Percentiles rank a stretch among this genome's conserved stretches.
phyloP scores from a whole-genome alignment of 1,140 invertebrate genomes.

The Stratiolaelaps scimitus region DNA sequence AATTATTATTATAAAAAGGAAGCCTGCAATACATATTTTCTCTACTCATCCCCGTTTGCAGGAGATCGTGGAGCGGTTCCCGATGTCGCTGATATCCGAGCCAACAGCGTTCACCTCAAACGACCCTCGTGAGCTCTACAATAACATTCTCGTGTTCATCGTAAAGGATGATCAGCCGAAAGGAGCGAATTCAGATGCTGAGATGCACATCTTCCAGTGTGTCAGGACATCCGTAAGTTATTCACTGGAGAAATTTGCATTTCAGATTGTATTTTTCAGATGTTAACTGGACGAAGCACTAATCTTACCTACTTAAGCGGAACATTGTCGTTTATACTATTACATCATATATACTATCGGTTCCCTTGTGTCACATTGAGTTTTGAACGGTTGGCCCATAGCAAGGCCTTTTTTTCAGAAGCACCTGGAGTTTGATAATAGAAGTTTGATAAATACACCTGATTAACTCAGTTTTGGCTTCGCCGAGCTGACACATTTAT shows the following conservation, averaged over 20 bases:
- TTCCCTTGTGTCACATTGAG: too few species aligned
- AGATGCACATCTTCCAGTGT: conserved; percentile 96
- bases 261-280: background rate
- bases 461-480: too few species aligned
- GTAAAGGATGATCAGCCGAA: conserved; percentile 52
- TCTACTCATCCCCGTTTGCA: conserved; percentile 43
- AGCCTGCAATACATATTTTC: conserved; percentile 27
- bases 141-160: conserved; percentile 94
- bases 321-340: background rate
- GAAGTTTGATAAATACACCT: too few species aligned
- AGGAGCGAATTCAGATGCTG: conserved; percentile 47
- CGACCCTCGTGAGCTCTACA: conserved; percentile 91
- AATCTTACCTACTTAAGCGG: background rate
- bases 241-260: background rate
- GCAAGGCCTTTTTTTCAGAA: too few species aligned
- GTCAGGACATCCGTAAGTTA: conserved; percentile 44
- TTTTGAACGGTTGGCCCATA: too few species aligned
- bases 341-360: too few species aligned
- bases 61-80: conserved; percentile 90
- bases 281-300: conserved; percentile 29
- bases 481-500: too few species aligned
- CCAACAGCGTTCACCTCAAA: conserved; percentile 93
- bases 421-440: too few species aligned
- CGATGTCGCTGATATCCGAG: conserved; percentile 74
- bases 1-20: background rate